Evolutionary conservation across 2,797 vertebrate species (phyloP).

Genomic region (Alosa sapidissima): DNA sequence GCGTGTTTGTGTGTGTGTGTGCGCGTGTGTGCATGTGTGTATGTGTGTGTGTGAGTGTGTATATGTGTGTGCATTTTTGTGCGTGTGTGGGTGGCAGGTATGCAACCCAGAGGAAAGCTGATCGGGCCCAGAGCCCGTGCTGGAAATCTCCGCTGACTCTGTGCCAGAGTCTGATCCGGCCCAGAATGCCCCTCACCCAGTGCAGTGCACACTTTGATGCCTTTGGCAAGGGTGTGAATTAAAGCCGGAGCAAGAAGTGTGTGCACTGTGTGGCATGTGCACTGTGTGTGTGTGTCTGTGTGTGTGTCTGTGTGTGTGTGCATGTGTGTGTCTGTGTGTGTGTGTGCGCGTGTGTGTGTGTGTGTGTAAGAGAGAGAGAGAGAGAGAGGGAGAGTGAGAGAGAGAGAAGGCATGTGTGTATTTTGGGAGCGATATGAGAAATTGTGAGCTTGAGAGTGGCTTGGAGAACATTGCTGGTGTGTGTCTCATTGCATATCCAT

Average conservation of each 20-base stretch:
- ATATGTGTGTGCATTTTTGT: background rate
- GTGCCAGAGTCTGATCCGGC: slow-evolving; percentile 16
- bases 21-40: background rate
- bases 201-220: background rate
- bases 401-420: background rate
- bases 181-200: background rate
- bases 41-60: background rate
- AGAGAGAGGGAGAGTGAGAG: no score
- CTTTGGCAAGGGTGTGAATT: slow-evolving; percentile 1
- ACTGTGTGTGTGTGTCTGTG: background rate
- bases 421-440: slow-evolving; percentile 7
- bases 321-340: background rate
- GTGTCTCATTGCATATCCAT: background rate
- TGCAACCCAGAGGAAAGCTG: slow-evolving; percentile 25
- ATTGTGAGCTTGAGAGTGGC: background rate
- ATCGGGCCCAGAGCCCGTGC: background rate
- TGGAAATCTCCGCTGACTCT: slow-evolving; percentile 22
- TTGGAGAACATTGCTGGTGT: background rate
- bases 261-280: background rate
- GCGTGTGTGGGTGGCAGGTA: background rate
- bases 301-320: background rate
- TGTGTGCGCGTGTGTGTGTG: background rate
- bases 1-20: background rate
- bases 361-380: no score
- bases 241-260: background rate